Conservation (phyloP, 2,888 invertebrate species). For the Agapostemon virescens region DNA sequence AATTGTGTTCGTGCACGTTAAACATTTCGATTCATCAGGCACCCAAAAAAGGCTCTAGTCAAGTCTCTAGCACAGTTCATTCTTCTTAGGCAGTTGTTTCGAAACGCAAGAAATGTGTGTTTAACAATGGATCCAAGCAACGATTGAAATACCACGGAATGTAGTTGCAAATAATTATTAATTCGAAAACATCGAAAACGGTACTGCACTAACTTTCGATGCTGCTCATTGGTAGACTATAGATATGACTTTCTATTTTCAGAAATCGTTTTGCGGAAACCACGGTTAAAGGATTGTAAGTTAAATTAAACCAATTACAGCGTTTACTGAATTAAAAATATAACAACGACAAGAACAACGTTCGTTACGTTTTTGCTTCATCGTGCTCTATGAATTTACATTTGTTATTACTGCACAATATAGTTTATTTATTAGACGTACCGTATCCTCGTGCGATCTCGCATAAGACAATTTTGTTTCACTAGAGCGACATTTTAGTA, state of each 20-base stretch:
- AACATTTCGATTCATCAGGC: slow-evolving; percentile 31
- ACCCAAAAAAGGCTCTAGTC: slow-evolving; percentile 31
- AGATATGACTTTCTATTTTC: not conserved
- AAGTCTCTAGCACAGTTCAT: not conserved
- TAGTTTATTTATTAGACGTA: not conserved
- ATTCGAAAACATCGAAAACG: not conserved
- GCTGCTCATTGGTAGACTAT: not conserved
- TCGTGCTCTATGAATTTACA: not conserved
- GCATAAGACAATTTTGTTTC: not conserved
- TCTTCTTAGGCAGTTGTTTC: not conserved
- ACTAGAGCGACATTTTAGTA: not conserved
- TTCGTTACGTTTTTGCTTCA: not conserved
- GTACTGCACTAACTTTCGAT: not conserved
- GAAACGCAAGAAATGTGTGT: not conserved
- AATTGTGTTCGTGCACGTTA: slow-evolving; percentile 35
- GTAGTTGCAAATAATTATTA: not conserved
- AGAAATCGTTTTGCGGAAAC: not conserved
- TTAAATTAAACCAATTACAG: not conserved
- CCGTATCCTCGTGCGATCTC: not conserved
- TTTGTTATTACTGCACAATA: not conserved
- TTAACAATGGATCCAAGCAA: not conserved
- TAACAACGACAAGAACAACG: too few relatives aligned
- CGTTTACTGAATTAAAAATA: not conserved
- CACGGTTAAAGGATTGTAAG: not conserved
- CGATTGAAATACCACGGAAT: not conserved